Base-by-base conservation (phyloP, 1,140 invertebrate species). In the Andricus grossulariae region DNA sequence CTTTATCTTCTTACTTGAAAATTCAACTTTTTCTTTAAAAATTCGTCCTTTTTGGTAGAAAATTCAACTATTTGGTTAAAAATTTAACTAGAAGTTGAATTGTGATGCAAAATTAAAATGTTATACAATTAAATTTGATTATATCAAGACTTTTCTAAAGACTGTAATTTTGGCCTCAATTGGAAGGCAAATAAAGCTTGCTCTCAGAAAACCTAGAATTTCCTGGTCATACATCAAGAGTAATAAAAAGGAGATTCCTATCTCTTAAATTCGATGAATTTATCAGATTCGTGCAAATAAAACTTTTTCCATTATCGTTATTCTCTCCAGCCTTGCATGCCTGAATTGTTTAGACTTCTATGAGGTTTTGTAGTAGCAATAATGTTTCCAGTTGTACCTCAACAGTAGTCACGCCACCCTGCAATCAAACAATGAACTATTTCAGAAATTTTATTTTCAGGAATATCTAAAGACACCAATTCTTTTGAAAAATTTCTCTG, bases 201-300 rank as follows among this genome's bases (percentile, higher is more conserved):
- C 25, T 19, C 10, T 60, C 13, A n/a, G 13, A 32, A 66, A 66
- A 45, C 32, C 15, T 12, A 6, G 39, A 66, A 32, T 66, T 66
- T 66, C 60, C 60, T 39, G 16, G 32, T 32, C 25, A 66, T 66
- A 25, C 13, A 66, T 66, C 25, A 66, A 8, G 25, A 45, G 39
- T 66, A 16, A 66, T 66, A 66, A 66, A 66, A 66, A 66, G 32
- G 21, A 39, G 39, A 66, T 66, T 45, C 10, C 10, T 10, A 66
- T 39, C 25, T 66, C n/a, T 7, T 16, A 66, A 66, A 66, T 66
- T 66, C 25, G 32, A 66, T 66, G 39, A 66, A 66, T 66, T 39
- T 66, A 66, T 66, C 25, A 45, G 60, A 66, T 66, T 66, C 60
- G 60, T 39, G 60, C 60, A 66, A 66, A 66, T 66, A 39, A 66